Base-by-base conservation (phyloP, 2,113 vertebrate genomes). In the Noctilio leporinus region DNA sequence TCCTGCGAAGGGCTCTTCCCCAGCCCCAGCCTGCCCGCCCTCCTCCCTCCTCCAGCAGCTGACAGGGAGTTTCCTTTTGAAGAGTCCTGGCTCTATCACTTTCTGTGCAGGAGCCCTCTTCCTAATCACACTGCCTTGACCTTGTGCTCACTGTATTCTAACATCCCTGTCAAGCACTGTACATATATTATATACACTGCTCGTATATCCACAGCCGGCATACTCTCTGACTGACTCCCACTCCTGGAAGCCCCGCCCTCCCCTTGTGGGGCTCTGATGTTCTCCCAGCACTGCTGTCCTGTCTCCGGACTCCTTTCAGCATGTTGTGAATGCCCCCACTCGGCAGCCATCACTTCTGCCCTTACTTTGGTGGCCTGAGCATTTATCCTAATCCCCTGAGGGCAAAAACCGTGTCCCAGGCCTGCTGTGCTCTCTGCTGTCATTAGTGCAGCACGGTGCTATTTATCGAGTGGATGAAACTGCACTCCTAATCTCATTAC, bases 401-500 rank as follows among this genome's bases (percentile, higher is more conserved):
- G 83, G 69, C 64, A 89, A 73, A 94, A 69, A 5, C 75, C 22
- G 69, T 86, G 75, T 59, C 75, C 19, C 9, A 4, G 26, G 16
- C 51, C 85, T 62, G 75, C 86, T 51, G 67, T 7, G 62, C n/a
- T 89, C 73, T 38, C 49, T 7, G n/a, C 55, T 67, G 45, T 49
- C 89, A 64, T 65, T 28, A 75, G 17, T 22, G 51, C 22, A 16
- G 64, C 11, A 78, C 10, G 82, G 47, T 20, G 62, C 38, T 81
- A 72, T 53, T 89, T 86, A 94, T 0, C 69, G 84, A 95, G 78
- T 75, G 78, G 86, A 91, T 53, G 81, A 91, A 95, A 84, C 55
- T 45, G 33, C 45, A 96, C 15, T 93, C 69, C 51, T 96, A 78
- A 77, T 89, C 83, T 94, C 89, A 87, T 93, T 80, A 94, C 22